Conservation (phyloP, 2,113 vertebrate genomes). For the Apus apus region DNA sequence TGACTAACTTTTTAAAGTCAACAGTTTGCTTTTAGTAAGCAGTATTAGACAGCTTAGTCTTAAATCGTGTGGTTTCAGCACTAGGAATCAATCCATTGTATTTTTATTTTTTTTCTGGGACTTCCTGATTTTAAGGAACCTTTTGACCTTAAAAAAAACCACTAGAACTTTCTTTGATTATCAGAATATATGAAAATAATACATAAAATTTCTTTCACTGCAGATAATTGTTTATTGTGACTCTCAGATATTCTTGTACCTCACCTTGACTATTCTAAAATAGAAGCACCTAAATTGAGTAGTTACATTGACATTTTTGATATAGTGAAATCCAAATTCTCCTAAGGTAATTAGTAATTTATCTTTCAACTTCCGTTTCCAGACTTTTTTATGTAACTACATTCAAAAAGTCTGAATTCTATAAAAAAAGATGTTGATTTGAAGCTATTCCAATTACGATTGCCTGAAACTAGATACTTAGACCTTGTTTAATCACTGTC, state of each 20-base stretch:
- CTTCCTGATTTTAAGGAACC: neutral
- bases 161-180: neutral
- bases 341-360: neutral
- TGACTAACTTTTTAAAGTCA: neutral
- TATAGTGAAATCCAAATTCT: neutral
- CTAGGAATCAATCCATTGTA: rapidly evolving
- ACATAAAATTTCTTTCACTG: neutral
- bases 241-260: neutral
- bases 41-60: neutral
- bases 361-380: neutral
- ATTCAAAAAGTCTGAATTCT: neutral
- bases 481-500: neutral
- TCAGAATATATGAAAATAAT: neutral
- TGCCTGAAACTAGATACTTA: neutral
- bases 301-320: neutral
- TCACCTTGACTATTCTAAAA: neutral
- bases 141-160: neutral
- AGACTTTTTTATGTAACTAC: neutral
- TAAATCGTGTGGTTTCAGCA: neutral
- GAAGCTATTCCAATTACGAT: neutral
- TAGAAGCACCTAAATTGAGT: neutral
- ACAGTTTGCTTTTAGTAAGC: neutral
- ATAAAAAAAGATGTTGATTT: neutral
- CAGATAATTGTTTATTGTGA: neutral
- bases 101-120: neutral